Percentiles rank a stretch among this genome's conserved stretches.
phyloP scores from a whole-genome alignment of 2,888 invertebrate species.

The Xestia ashworthii region DNA sequence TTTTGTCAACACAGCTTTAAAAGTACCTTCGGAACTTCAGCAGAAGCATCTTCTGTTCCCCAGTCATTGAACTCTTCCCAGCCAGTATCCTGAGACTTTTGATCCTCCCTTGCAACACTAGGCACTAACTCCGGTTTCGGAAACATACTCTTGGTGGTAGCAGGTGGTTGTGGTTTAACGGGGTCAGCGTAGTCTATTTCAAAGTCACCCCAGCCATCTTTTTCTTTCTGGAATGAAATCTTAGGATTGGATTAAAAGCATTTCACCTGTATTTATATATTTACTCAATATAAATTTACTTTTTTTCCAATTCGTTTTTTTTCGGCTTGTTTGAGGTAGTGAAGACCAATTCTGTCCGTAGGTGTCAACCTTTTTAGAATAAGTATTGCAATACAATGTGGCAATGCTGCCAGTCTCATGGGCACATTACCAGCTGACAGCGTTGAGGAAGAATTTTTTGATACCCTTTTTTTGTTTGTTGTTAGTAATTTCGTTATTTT shows the following conservation, averaged over 20 bases:
- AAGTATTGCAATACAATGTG: too few species aligned
- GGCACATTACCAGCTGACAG: too few species aligned
- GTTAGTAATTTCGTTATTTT: too few species aligned
- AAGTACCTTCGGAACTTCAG: constrained; percentile 66
- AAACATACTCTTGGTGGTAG: constrained; percentile 20
- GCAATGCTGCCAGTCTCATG: too few species aligned
- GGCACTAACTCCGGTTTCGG: constrained; percentile 25
- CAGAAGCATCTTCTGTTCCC: constrained; percentile 77
- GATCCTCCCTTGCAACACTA: constrained; percentile 47
- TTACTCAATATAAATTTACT: neutral
- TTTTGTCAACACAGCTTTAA: neutral
- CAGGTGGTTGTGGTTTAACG: constrained; percentile 55
- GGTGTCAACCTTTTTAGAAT: neutral
- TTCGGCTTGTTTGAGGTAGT: too few species aligned
- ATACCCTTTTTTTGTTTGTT: too few species aligned
- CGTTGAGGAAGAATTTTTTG: too few species aligned
- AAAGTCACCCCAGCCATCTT: constrained; percentile 89
- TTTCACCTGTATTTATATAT: neutral
- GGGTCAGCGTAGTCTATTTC: constrained; percentile 81
- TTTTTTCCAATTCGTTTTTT: neutral
- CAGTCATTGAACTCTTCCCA: constrained; percentile 90
- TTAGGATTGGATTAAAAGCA: neutral
- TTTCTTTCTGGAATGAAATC: constrained; percentile 64
- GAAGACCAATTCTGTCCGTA: neutral
- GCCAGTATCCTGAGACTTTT: constrained; percentile 82